These are phyloP conservation scores for Syngnathus acus DNA, from an alignment of 2,797 vertebrate species.

Conservation along the genomic window DNA sequence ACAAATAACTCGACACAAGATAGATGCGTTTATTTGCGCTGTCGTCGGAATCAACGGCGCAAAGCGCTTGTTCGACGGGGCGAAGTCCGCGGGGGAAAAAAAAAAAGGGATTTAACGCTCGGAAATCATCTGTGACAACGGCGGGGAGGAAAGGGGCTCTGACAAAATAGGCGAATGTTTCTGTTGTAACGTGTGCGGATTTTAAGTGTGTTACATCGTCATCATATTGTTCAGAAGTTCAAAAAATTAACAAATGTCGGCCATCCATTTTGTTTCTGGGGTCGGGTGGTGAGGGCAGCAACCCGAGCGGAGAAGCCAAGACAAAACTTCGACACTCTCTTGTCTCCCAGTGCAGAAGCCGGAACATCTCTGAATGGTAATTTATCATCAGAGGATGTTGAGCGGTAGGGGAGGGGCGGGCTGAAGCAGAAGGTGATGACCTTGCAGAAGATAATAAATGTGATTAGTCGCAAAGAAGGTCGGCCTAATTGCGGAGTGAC, in stretches of 20 bases:
- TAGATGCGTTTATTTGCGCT: not conserved
- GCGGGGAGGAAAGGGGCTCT: not conserved
- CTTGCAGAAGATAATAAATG: conserved; percentile 38
- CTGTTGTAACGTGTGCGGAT: not conserved
- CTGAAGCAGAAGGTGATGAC: conserved; percentile 16
- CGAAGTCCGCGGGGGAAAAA: conserved; percentile 34
- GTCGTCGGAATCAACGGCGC: not conserved
- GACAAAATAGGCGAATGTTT: not conserved
- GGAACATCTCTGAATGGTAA: conserved; percentile 31
- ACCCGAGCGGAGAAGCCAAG: no score
- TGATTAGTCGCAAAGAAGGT: conserved; percentile 22
- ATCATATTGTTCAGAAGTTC: no score
- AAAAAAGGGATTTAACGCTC: conserved; percentile 43
- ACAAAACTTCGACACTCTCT: not conserved
- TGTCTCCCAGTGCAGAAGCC: not conserved
- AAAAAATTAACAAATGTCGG: no score
- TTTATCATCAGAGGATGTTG: conserved; percentile 23
- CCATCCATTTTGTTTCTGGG: no score
- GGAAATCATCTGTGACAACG: conserved; percentile 35
- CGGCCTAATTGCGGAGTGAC: not conserved
- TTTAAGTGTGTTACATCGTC: not conserved
- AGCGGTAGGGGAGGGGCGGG: not conserved
- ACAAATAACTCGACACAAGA: not conserved
- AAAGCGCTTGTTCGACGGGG: conserved; percentile 6
- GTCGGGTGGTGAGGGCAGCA: no score